Evolutionary conservation across 2,113 vertebrate genomes (phyloP), one percentile per base, ranked within the genome.

Genomic region (Platichthys stellatus): DNA sequence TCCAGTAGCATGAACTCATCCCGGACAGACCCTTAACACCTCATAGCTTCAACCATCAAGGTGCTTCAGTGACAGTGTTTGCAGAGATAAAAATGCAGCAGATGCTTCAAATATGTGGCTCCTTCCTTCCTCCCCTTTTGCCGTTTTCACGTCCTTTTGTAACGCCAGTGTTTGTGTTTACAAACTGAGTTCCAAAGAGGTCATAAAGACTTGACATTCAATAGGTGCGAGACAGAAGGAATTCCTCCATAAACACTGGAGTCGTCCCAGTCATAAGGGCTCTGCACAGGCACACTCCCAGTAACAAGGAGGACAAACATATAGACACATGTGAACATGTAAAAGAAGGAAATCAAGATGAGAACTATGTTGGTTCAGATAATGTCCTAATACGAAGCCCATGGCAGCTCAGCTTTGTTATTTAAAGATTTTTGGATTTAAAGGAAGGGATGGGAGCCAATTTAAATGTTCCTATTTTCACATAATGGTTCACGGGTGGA

Each of bases 181-280:
- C 86, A 88, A 87, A 88, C 73, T 57, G 69, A 87, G 80, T 86
- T 89, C 84, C 88, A 63, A 81, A 72, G 81, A 87, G 75, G 84
- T 62, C 86, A 81, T 88, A 91, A 92, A 92, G 73, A 81, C 51
- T 51, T 28, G 7, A 53, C 54, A 54, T 63, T 93, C 81, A 86
- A 89, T 85, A 76, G 84, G 78, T 67, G 71, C 4, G 21, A 86
- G 74, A 83, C 65, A 74, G 66, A 77, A 90, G 87, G 92, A 93
- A 91, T 92, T 87, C 87, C 83, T 90, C 84, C 63, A 78, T 85
- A 92, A 93, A 92, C 81, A 91, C 59, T 40, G 69, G 61, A 81
- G 71, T 73, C 60, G 76, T 76, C 68, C 38, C 66, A 79, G 70
- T 66, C 84, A 82, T 84, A 76, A 72, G 72, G 80, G 73, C 49